Conservation (phyloP, 2,888 invertebrate species). For the Piscicola geometra region DNA sequence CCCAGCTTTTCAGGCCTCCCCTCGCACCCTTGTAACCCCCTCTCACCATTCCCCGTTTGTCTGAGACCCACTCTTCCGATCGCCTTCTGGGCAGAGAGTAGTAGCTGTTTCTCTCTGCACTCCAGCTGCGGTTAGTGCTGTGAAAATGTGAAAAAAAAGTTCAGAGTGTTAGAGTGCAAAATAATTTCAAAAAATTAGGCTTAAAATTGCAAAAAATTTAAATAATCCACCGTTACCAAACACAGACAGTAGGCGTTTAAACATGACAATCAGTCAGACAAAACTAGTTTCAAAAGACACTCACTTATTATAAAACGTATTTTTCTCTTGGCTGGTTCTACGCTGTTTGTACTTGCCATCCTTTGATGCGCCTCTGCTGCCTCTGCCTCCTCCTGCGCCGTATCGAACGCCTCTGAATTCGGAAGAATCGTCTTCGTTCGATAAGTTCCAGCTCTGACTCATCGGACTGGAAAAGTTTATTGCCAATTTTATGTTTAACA, state of each 20-base stretch:
- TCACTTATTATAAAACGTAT: neutral
- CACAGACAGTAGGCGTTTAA: too few species aligned
- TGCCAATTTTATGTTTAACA: neutral
- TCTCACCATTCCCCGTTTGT: neutral
- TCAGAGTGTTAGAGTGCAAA: neutral
- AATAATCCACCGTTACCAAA: too few species aligned
- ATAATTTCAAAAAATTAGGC: neutral
- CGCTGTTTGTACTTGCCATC: neutral
- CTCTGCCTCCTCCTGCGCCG: neutral
- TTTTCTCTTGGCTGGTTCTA: neutral
- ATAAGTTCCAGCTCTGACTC: slow-evolving; percentile 34
- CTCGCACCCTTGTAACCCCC: neutral
- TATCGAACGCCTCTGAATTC: neutral
- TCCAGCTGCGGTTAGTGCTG: slow-evolving; percentile 28
- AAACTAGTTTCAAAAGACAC: too few species aligned
- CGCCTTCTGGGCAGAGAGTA: neutral
- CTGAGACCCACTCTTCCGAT: slow-evolving; percentile 27
- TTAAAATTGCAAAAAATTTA: too few species aligned
- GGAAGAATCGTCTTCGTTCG: slow-evolving; percentile 5
- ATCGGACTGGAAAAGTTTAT: slow-evolving; percentile 26
- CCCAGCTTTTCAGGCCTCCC: neutral
- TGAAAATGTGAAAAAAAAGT: neutral
- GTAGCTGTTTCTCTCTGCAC: slow-evolving; percentile 25
- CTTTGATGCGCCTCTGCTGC: neutral
- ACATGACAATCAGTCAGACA: too few species aligned